Base-by-base conservation (phyloP, 2,888 invertebrate species). In the Axea sp. region DNA sequence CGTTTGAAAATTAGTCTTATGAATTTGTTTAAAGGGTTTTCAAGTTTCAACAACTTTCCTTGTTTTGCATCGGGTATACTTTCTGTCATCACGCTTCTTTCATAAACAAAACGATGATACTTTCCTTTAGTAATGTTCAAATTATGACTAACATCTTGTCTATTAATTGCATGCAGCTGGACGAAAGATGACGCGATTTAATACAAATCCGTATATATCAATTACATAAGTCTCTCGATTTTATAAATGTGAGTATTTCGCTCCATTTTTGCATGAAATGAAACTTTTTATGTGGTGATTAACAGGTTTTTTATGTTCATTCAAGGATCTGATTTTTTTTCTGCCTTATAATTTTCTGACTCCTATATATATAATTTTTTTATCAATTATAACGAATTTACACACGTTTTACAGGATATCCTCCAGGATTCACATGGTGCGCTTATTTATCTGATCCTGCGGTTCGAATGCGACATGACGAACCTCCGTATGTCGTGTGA, bases 351-450 rank as follows among this genome's bases (percentile, higher is more conserved):
- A 2, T 28, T 41, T 12, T n/a, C n/a, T n/a, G n/a, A n/a, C n/a
- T n/a, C n/a, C n/a, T n/a, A n/a, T n/a, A n/a, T n/a, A n/a, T n/a
- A n/a, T n/a, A n/a, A n/a, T n/a, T n/a, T n/a, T 33, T n/a, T 35
- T 37, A 72, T 30, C 65, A 62, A 39, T 49, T 30, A 17, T 62
- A 19, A 49, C 8, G 2, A 28, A 28, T 72, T 75, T 72, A 73
- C 67, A 51, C 22, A 14, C 43, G 51, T 83, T 82, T 86, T 87
- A 65, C 85, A 87, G 87, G 86, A 76, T 87, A 86, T 77, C 87
- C 87, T 68, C 84, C 87, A 73, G 87, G 87, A 45, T 87, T 85
- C 62, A 86, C 86, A 51, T 87, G 87, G 87, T 87, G 87, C 77
- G 83, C 85, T 81, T 86, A 87, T 77, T 78, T 87, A 78, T 83